Evolutionary conservation across 2,888 invertebrate genomes (phyloP).

Genomic region (Patella pellucida): DNA sequence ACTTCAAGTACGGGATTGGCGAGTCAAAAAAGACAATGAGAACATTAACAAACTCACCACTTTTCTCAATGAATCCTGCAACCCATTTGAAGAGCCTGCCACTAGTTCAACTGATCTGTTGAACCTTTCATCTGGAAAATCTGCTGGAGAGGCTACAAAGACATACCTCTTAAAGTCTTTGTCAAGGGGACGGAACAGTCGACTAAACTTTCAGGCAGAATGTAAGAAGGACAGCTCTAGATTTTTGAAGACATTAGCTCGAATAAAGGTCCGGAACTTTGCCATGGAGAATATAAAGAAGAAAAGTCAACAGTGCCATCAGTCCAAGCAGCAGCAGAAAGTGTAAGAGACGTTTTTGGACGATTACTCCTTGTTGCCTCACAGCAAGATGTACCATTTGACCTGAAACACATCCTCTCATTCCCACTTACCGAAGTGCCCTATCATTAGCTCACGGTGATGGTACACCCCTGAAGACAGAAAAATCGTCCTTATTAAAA

Average conservation of each 20-base stretch:
- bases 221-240: not conserved
- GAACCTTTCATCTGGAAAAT: not conserved
- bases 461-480: conserved; percentile 25
- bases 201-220: conserved; percentile 4
- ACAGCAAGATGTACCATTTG: not conserved
- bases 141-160: not conserved
- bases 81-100: not conserved
- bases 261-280: conserved; percentile 14
- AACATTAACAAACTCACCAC: not conserved
- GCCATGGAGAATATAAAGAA: conserved; percentile 12
- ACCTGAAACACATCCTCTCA: not conserved
- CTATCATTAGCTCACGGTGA: conserved; percentile 24
- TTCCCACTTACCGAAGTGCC: conserved; percentile 8
- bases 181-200: not conserved
- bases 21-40: not conserved
- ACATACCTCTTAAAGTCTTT: not conserved
- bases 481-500: conserved; percentile 16
- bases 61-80: not conserved
- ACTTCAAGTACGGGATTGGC: not conserved
- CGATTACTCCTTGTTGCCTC: not conserved
- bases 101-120: conserved; percentile 6
- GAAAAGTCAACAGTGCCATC: not conserved
- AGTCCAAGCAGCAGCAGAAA: not conserved
- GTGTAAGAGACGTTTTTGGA: not conserved
- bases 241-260: conserved; percentile 17